phyloP scores from a whole-genome alignment of 2,113 vertebrate genomes.

The Mormoops blainvillei region DNA sequence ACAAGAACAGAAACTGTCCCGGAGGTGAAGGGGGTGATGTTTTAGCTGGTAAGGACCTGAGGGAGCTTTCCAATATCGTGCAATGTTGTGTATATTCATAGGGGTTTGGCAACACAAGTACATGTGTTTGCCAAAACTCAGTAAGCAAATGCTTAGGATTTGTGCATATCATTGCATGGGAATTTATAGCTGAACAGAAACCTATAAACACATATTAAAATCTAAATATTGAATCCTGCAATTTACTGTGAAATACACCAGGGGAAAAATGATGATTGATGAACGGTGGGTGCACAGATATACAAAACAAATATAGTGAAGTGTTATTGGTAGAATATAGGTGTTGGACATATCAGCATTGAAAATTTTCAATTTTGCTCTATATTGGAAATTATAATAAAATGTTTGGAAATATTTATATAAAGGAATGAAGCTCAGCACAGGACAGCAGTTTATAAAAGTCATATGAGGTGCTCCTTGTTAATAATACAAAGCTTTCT shows the following conservation, averaged over 20 bases:
- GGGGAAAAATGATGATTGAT: not conserved
- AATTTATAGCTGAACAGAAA: not conserved
- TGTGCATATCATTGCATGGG: not conserved
- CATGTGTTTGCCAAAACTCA: not conserved
- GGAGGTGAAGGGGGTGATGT: fast-evolving
- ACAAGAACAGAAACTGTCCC: not conserved
- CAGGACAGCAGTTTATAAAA: not conserved
- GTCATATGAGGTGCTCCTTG: not conserved
- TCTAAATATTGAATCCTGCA: not conserved
- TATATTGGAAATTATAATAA: not conserved
- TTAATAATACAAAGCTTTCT: not conserved
- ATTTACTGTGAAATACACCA: not conserved
- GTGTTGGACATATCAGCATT: fast-evolving
- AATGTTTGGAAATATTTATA: not conserved
- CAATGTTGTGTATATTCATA: not conserved
- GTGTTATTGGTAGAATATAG: too few species aligned
- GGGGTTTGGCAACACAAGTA: not conserved
- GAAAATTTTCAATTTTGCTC: not conserved
- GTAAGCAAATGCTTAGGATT: not conserved
- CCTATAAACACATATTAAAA: not conserved
- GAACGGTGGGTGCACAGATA: fast-evolving
- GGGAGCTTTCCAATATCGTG: not conserved
- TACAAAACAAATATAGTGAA: not conserved
- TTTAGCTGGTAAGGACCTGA: too few species aligned
- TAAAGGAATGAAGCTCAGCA: not conserved